phyloP scores from a whole-genome alignment of 2,113 vertebrate genomes.

The Polyodon spathula region DNA sequence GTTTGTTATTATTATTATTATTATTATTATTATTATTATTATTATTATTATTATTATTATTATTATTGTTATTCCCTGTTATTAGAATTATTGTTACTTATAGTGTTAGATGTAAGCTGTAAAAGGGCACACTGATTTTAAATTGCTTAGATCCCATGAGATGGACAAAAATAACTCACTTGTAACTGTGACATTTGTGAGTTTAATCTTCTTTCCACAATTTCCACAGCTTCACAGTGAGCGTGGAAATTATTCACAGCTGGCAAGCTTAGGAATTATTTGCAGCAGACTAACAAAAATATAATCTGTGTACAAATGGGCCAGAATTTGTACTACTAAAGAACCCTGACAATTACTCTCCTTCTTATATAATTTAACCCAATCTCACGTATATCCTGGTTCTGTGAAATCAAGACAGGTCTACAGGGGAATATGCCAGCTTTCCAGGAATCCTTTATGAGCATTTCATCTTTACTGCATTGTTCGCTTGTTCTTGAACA shows the following conservation, averaged over 20 bases:
- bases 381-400: too few relatives aligned
- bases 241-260: constrained; percentile 14
- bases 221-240: constrained; percentile 15
- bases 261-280: constrained; percentile 14
- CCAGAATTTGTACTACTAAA: constrained; percentile 5
- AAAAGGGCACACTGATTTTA: constrained; percentile 25
- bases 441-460: too few relatives aligned
- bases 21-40: too few relatives aligned
- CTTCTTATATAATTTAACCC: too few relatives aligned
- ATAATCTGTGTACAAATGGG: constrained; percentile 7
- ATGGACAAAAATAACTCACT: constrained; percentile 21
- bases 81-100: too few relatives aligned
- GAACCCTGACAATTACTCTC: not conserved
- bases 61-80: too few relatives aligned
- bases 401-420: too few relatives aligned
- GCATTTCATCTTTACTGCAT: too few relatives aligned
- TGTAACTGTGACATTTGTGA: constrained; percentile 16
- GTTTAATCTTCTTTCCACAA: constrained; percentile 26
- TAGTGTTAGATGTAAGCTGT: not conserved
- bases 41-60: too few relatives aligned
- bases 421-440: too few relatives aligned
- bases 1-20: too few relatives aligned
- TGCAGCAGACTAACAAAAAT: constrained; percentile 12
- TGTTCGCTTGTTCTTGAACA: too few relatives aligned
- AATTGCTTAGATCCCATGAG: constrained; percentile 18